Conservation (phyloP, 2,888 invertebrate genomes). For the Melieria omissa region DNA sequence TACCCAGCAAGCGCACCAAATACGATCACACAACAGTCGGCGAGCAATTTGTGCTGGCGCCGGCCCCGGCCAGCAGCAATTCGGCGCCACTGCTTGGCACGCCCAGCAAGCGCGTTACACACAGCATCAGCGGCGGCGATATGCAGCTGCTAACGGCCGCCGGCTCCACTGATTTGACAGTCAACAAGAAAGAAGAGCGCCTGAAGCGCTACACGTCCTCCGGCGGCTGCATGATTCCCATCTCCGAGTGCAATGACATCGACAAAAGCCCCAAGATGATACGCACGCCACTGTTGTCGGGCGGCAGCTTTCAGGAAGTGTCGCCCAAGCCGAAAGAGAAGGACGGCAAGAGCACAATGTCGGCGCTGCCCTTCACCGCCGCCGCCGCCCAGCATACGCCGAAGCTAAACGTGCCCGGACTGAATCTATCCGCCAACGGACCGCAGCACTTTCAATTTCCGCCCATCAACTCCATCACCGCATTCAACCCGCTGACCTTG, state of each 20-base stretch:
- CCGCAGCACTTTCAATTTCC: slow-evolving; percentile 73
- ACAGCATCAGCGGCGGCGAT: slow-evolving; percentile 47
- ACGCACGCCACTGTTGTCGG: slow-evolving; percentile 83
- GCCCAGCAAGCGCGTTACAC: slow-evolving; percentile 33
- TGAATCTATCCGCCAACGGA: slow-evolving; percentile 65
- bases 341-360: slow-evolving; percentile 45
- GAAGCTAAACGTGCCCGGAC: slow-evolving; percentile 71
- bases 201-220: slow-evolving; percentile 61
- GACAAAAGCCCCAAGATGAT: slow-evolving; percentile 80
- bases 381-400: slow-evolving; percentile 62
- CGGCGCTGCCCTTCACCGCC: slow-evolving; percentile 60
- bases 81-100: neutral
- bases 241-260: slow-evolving; percentile 71
- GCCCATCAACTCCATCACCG: slow-evolving; percentile 77
- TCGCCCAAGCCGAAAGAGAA: slow-evolving; percentile 53
- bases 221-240: slow-evolving; percentile 71
- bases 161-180: slow-evolving; percentile 76
- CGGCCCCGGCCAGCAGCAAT: slow-evolving; percentile 1
- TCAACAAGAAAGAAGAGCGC: slow-evolving; percentile 56
- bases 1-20: slow-evolving; percentile 51
- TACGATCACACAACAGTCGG: slow-evolving; percentile 34
- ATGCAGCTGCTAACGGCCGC: slow-evolving; percentile 70
- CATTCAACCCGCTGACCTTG: slow-evolving; percentile 76
- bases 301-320: slow-evolving; percentile 78
- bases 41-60: slow-evolving; percentile 36